Evolutionary conservation across 2,113 vertebrate genomes (phyloP).

Genomic region (Ondatra zibethicus): DNA sequence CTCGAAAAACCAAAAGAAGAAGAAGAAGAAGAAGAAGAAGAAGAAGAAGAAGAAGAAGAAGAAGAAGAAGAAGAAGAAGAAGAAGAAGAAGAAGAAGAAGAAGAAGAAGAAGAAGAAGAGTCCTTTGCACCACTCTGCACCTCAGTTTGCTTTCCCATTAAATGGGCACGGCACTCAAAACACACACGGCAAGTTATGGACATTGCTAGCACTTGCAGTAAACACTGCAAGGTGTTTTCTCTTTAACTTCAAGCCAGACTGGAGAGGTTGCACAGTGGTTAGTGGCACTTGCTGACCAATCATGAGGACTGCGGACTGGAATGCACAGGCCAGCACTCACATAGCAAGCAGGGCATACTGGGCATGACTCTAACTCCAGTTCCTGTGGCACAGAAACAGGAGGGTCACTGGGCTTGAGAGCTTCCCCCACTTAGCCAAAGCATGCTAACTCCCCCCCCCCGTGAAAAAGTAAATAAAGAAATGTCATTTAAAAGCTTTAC

Average conservation of each 20-base stretch:
- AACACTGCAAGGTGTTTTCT: background rate
- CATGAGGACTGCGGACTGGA: background rate
- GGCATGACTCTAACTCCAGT: background rate
- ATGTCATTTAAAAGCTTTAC: background rate
- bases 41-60: too few species aligned
- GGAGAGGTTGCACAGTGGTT: too few species aligned
- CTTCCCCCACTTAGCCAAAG: background rate
- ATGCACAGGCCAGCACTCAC: too few species aligned
- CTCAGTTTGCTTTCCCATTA: conserved; percentile 37
- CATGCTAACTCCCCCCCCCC: background rate
- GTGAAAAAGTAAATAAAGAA: background rate
- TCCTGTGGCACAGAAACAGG: background rate
- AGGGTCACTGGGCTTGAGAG: background rate
- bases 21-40: too few species aligned
- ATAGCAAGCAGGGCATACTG: too few species aligned
- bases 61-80: too few species aligned
- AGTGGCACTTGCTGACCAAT: background rate
- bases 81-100: too few species aligned
- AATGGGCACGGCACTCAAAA: background rate
- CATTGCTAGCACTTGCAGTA: background rate
- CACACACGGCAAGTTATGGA: background rate
- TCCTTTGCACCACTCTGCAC: background rate
- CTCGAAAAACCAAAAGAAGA: too few species aligned
- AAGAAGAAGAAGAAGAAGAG: too few species aligned
- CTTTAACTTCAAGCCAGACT: background rate